Conservation (phyloP, 1,140 invertebrate genomes). For the Drosophila asahinai region DNA sequence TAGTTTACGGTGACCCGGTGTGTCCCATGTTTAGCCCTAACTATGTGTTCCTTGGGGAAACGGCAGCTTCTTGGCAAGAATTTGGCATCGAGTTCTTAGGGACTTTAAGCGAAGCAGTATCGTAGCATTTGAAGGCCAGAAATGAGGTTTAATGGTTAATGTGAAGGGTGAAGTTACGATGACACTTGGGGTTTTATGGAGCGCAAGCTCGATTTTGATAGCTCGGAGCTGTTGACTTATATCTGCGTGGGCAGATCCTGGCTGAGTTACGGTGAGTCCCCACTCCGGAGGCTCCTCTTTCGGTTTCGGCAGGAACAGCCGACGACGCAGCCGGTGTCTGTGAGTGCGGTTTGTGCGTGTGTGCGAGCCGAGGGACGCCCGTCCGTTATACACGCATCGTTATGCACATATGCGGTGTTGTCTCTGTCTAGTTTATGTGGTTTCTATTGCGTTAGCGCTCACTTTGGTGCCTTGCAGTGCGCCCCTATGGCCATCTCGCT, state of each 20-base stretch:
- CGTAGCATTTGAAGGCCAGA: conserved; percentile 6
- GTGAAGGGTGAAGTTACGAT: conserved; percentile 33
- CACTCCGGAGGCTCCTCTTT: neutral
- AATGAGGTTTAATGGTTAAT: conserved; percentile 19
- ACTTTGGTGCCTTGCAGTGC: conserved; percentile 23
- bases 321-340: neutral
- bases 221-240: neutral
- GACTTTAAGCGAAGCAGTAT: conserved; percentile 3
- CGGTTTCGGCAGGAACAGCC: neutral
- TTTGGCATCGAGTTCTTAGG: neutral
- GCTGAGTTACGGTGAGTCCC: neutral
- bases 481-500: conserved; percentile 36
- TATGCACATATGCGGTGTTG: neutral
- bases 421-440: conserved; percentile 5
- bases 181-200: neutral
- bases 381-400: conserved; percentile 20
- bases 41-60: conserved; percentile 8
- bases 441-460: conserved; percentile 32
- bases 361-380: conserved; percentile 10
- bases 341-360: conserved; percentile 21
- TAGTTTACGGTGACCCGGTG: neutral
- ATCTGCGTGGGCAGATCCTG: conserved; percentile 11
- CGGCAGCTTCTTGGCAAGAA: neutral
- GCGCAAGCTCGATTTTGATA: neutral
- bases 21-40: neutral